Base-by-base conservation (phyloP, 2,888 invertebrate genomes). In the Dasysyrphus albostriatus region DNA sequence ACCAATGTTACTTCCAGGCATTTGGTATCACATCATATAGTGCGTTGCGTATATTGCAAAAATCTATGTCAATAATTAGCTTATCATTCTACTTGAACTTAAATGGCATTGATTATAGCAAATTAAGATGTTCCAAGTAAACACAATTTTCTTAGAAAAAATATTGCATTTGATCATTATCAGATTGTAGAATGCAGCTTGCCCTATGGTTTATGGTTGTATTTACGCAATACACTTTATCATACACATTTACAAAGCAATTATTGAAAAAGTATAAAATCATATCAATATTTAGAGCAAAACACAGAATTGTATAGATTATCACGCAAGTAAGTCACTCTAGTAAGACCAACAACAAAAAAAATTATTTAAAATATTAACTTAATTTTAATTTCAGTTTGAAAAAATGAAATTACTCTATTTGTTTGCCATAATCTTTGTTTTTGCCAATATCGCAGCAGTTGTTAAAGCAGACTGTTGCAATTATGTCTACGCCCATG, bases 391-490 rank as follows among this genome's bases (percentile, higher is more conserved):
- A 16, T 58, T 59, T 37, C 59, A 59, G 58, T 58, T 37, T 0
- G 3, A 42, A 63, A 63, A 44, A 63, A 65, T 65, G 65, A 65
- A 65, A 34, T 47, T 47, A 3, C 29, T 63, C 2, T 47, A 47
- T 34, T 16, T 47, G 7, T 47, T 65, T 47, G 65, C 47, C 2
- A 47, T 65, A 47, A 65, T 65, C 9, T 65, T 47, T 34, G 34
- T 65, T 32, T 47, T 65, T 12, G 32, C 65, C 16, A 65, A 65
- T 4, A 65, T 65, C 3, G 34, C 39, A 47, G 12, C 44, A 3
- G 65, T 49, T 49, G 65, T 67, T 14, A 49, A 49, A 8, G 47
- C 47, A 0, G 65, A 49, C 3, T 67, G 65, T 19, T 67, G 49
- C 10, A 34, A 49, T 9, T 47, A 34, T 65, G 47, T 37, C 32